Evolutionary conservation across 2,113 vertebrate genomes (phyloP).

Genomic region (Kryptolebias marmoratus): DNA sequence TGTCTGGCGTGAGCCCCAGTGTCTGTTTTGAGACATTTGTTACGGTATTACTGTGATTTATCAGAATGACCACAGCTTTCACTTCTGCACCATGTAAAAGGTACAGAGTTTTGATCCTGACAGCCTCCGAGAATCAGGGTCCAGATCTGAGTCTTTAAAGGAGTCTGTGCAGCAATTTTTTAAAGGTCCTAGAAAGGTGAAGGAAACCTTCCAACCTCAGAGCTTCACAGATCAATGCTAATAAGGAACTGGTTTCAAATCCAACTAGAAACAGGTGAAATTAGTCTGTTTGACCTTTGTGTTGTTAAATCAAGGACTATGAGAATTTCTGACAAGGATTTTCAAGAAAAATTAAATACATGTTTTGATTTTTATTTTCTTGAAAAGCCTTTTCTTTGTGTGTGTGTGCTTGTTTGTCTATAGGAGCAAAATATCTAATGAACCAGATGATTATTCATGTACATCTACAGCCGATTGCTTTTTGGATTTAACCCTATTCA

Average conservation of each 20-base stretch:
- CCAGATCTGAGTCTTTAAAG: neutral
- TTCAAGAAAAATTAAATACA: neutral
- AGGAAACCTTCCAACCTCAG: neutral
- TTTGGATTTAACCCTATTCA: no score
- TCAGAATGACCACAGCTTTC: neutral
- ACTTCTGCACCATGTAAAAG: neutral
- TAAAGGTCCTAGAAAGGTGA: neutral
- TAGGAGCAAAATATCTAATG: no score
- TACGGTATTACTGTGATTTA: neutral
- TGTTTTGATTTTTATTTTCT: no score
- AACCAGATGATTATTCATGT: no score
- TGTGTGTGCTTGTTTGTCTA: no score
- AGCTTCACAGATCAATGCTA: neutral
- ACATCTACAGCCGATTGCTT: no score
- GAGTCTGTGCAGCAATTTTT: neutral
- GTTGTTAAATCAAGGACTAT: neutral
- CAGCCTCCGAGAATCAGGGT: neutral
- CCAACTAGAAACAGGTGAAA: neutral
- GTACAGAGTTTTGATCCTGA: no score
- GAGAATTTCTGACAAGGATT: neutral
- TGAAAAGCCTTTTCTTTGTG: no score
- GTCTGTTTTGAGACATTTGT: neutral
- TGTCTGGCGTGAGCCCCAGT: no score
- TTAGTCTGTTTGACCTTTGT: neutral
- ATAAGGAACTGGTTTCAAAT: neutral